These are phyloP conservation scores for Drosophila longiperda DNA, from an alignment of 2,888 invertebrate genomes.

Conservation along the genomic window DNA sequence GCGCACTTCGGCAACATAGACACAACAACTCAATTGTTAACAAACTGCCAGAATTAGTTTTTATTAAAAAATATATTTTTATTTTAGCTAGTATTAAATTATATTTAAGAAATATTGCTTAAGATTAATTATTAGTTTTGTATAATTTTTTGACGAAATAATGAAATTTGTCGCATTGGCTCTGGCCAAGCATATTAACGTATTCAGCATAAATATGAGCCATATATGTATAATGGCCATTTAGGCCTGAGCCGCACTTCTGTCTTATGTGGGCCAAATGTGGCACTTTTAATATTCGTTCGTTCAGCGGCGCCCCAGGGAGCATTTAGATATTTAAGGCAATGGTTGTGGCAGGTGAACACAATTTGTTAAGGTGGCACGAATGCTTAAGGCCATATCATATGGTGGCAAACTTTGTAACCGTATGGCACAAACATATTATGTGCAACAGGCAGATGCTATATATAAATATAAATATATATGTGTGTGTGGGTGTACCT, in stretches of 20 bases:
- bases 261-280: conserved; percentile 37
- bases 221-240: conserved; percentile 15
- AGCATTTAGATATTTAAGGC: conserved; percentile 54
- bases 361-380: conserved; percentile 33
- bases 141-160: not conserved
- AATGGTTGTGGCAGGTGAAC: conserved; percentile 24
- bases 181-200: conserved; percentile 31
- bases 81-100: no score
- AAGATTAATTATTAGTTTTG: not conserved
- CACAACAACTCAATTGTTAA: conserved; percentile 8
- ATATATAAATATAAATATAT: no score
- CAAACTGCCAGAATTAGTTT: not conserved
- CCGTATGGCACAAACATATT: not conserved
- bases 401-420: conserved; percentile 5
- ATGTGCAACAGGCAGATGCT: not conserved
- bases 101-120: not conserved
- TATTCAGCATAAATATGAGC: conserved; percentile 15
- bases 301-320: conserved; percentile 47
- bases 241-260: conserved; percentile 30
- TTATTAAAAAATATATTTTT: not conserved
- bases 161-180: conserved; percentile 22
- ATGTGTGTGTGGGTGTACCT: not conserved
- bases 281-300: conserved; percentile 52
- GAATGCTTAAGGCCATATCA: conserved; percentile 23
- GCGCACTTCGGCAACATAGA: conserved; percentile 13